Conservation (phyloP, 2,888 invertebrate species). For the Noctua fimbriata region DNA sequence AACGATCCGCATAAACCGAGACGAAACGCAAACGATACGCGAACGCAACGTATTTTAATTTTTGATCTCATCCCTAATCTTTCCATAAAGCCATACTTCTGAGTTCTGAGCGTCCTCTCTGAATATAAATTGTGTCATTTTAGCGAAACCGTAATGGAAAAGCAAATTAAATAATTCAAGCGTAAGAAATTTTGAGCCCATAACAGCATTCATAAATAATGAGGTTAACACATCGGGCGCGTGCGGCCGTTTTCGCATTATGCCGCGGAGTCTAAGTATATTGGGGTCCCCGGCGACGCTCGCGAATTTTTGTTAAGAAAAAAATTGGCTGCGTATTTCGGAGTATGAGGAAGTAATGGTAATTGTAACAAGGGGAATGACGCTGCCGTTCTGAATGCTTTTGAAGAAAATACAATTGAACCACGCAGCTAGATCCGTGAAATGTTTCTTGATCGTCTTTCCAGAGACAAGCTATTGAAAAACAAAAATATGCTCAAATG, state of each 20-base stretch:
- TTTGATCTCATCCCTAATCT: constrained; percentile 85
- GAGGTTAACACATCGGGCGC: constrained; percentile 82
- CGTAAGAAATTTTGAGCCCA: constrained; percentile 88
- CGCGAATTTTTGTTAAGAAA: constrained; percentile 25
- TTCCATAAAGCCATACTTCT: constrained; percentile 84
- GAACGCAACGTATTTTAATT: constrained; percentile 78
- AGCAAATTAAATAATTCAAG: constrained; percentile 89
- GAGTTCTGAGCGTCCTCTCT: constrained; percentile 78
- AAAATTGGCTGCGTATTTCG: constrained; percentile 17
- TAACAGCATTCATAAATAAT: constrained; percentile 88
- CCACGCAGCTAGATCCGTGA: background rate
- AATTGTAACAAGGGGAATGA: constrained; percentile 15
- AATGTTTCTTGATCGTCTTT: background rate
- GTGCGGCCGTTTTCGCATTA: constrained; percentile 69
- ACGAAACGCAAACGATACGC: constrained; percentile 53
- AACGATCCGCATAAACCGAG: constrained; percentile 56
- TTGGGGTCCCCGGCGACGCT: constrained; percentile 35
- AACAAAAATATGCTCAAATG: background rate
- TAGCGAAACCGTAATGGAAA: constrained; percentile 88
- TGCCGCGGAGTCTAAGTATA: constrained; percentile 59
- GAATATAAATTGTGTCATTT: constrained; percentile 89
- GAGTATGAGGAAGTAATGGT: constrained; percentile 29
- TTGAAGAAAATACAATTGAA: constrained; percentile 8
- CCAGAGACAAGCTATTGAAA: background rate
- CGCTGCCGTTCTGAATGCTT: background rate